Percentiles rank a stretch among this genome's conserved stretches.
Evolutionary conservation across 1,140 invertebrate genomes (phyloP).

Genomic region (Trichonephila clavipes): DNA sequence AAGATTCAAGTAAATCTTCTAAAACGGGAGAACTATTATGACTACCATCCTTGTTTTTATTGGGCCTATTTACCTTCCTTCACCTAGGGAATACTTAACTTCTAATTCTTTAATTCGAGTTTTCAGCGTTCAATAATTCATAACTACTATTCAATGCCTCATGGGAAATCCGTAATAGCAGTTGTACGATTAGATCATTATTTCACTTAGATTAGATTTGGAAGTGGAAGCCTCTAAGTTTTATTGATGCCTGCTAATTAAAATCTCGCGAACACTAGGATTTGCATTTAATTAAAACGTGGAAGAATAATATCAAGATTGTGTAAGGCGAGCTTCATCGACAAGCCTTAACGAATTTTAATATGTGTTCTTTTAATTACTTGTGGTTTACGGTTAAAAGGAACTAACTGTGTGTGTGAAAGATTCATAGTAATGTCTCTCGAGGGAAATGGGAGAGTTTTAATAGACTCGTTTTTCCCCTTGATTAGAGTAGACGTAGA

Average conservation of each 20-base stretch:
- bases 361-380: constrained; percentile 49
- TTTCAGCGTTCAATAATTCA: background rate
- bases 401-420: background rate
- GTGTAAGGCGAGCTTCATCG: background rate
- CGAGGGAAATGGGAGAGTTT: background rate
- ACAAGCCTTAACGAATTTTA: background rate
- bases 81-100: background rate
- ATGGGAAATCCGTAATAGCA: background rate
- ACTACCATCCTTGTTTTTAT: background rate
- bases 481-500: background rate
- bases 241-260: background rate
- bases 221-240: background rate
- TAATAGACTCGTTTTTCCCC: constrained; percentile 35
- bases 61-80: background rate
- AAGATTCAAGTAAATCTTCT: background rate
- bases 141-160: background rate
- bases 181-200: constrained; percentile 1
- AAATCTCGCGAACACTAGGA: background rate
- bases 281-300: constrained; percentile 40
- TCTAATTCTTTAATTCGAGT: background rate
- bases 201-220: background rate
- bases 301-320: background rate
- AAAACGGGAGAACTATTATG: background rate
- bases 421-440: background rate
- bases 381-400: background rate